Evolutionary conservation across 2,888 invertebrate genomes (phyloP).

Genomic region (Vannuccia rotundouncinata): DNA sequence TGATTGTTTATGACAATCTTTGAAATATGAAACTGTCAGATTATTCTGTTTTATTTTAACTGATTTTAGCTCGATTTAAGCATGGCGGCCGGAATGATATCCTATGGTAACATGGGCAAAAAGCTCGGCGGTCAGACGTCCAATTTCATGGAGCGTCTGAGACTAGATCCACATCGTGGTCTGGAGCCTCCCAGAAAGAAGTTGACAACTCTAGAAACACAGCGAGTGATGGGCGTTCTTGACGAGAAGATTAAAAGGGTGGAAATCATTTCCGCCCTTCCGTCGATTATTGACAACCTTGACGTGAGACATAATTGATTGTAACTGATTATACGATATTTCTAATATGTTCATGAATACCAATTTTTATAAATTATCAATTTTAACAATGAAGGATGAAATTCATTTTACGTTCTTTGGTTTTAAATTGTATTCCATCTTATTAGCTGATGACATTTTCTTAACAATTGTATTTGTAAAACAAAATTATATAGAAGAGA

Average conservation of each 20-base stretch:
- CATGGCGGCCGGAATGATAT: not conserved
- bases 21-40: not conserved
- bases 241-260: conserved; percentile 50
- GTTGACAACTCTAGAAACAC: conserved; percentile 53
- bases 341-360: no score
- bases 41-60: not conserved
- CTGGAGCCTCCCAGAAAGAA: conserved; percentile 55
- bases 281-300: conserved; percentile 48
- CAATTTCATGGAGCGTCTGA: not conserved
- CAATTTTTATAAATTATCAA: no score
- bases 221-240: conserved; percentile 54
- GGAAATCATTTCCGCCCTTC: conserved; percentile 49
- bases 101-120: not conserved
- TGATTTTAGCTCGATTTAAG: not conserved
- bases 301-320: conserved; percentile 41
- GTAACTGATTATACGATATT: no score
- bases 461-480: no score
- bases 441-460: no score
- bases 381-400: no score
- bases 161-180: not conserved
- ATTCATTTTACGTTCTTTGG: no score
- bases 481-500: no score
- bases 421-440: no score
- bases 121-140: not conserved
- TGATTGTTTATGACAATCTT: not conserved